Evolutionary conservation across 1,140 invertebrate genomes (phyloP).

Genomic region (Colletes latitarsis): DNA sequence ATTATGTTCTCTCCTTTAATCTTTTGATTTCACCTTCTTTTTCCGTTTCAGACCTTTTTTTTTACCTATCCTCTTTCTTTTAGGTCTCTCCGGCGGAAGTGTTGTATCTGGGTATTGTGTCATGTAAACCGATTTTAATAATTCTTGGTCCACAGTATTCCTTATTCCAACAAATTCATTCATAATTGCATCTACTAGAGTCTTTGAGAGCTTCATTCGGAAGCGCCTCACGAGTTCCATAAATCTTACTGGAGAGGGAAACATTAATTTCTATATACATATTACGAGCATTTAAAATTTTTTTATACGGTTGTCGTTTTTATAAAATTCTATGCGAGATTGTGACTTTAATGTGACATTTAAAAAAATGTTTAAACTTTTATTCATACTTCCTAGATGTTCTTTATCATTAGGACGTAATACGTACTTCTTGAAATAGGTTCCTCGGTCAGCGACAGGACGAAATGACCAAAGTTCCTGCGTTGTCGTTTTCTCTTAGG

Average conservation of each 20-base stretch:
- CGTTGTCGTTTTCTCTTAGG: conserved; percentile 75
- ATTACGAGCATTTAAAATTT: not conserved
- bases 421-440: conserved; percentile 53
- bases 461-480: conserved; percentile 78
- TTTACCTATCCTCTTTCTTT: conserved; percentile 53
- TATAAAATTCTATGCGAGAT: no score
- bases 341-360: no score
- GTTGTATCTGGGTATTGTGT: conserved; percentile 75
- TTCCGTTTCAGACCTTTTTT: conserved; percentile 17
- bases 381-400: not conserved
- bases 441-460: conserved; percentile 66
- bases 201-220: conserved; percentile 76
- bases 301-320: no score
- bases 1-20: conserved; percentile 36
- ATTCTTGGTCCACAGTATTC: conserved; percentile 69
- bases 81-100: conserved; percentile 56
- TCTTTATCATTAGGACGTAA: not conserved
- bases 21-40: conserved; percentile 36
- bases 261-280: conserved; percentile 20
- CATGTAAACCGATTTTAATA: conserved; percentile 75
- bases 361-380: no score
- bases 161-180: conserved; percentile 69
- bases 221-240: conserved; percentile 64
- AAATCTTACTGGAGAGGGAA: conserved; percentile 70
- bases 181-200: conserved; percentile 72